These are phyloP conservation scores for Jordanella pulchra DNA, from an alignment of 2,797 vertebrate genomes.

Conservation along the genomic window DNA sequence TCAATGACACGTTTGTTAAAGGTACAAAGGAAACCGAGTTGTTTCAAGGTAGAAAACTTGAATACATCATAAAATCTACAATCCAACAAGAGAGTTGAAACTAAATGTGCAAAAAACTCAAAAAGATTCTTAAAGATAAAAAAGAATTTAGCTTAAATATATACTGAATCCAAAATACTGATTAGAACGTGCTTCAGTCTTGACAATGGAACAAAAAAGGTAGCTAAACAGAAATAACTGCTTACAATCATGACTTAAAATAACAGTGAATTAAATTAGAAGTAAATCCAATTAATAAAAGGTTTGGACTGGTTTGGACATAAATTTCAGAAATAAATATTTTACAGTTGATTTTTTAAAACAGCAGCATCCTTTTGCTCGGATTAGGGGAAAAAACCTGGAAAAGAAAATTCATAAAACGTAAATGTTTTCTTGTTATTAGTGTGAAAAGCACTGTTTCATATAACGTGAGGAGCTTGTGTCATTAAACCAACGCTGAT, in stretches of 20 bases:
- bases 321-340: not conserved
- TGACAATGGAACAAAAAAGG: not conserved
- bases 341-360: not conserved
- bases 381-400: not conserved
- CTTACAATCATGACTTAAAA: not conserved
- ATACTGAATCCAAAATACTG: not conserved
- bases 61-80: not conserved
- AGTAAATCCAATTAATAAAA: not conserved
- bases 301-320: not conserved
- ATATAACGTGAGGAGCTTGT: too few species aligned
- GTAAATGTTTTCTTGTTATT: too few species aligned
- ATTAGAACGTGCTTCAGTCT: not conserved
- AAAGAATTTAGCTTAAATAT: not conserved
- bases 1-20: not conserved
- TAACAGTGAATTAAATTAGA: not conserved
- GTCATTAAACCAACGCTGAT: too few species aligned
- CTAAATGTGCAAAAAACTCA: not conserved
- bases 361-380: not conserved
- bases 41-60: not conserved
- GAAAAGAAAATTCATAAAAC: not conserved
- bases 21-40: not conserved
- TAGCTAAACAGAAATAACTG: not conserved
- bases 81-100: too few species aligned
- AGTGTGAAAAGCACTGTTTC: too few species aligned
- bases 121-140: not conserved